Base-by-base conservation (phyloP, 2,797 vertebrate genomes). In the Falco columbarius region DNA sequence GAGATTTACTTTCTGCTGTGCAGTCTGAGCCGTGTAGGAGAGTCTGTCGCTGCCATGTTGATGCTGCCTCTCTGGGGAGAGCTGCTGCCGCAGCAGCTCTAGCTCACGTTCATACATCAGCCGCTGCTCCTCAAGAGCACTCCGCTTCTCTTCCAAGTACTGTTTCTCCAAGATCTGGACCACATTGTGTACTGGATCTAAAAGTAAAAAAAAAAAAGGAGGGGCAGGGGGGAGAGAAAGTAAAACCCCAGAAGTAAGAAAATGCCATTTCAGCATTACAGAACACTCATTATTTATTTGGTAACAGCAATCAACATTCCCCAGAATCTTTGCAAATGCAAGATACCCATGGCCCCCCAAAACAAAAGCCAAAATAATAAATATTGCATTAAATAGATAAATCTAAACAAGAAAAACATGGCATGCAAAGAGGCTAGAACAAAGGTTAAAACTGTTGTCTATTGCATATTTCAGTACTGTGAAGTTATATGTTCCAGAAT, bases 91-190 rank as follows among this genome's bases (percentile, higher is more conserved):
- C 65, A 99, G 98, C 6, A 98, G 98, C 96, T 99, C 99, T 67
- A 99, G 96, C 97, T 99, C 99, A 1, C 99, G 98, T 92, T 99
- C 99, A 0, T 99, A 99, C 99, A 99, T 99, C 92, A 99, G 95
- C 40, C 99, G 98, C 98, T 99, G 99, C 95, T 99, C 99, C 97
- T 99, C 99, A 56, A 99, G 98, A 24, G 99, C 99, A 0, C 98
- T 99, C 42, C 98, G 98, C 97, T 99, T 99, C 97, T 99, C 99
- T 95, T 99, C 99, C 94, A 99, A 92, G 96, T 99, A 99, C 93
- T 99, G 99, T 66, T 99, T 99, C 98, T 99, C 99, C 97, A 99
- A 96, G 29, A 99, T 98, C 97, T 99, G 99, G 9, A 99, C 99
- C 95, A 99, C 99, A 10, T 99, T 99, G 97, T 99, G 99, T 93